Percentiles rank a stretch among this genome's conserved stretches.
Evolutionary conservation across 2,113 vertebrate species (phyloP).

Genomic region (Panthera tigris): DNA sequence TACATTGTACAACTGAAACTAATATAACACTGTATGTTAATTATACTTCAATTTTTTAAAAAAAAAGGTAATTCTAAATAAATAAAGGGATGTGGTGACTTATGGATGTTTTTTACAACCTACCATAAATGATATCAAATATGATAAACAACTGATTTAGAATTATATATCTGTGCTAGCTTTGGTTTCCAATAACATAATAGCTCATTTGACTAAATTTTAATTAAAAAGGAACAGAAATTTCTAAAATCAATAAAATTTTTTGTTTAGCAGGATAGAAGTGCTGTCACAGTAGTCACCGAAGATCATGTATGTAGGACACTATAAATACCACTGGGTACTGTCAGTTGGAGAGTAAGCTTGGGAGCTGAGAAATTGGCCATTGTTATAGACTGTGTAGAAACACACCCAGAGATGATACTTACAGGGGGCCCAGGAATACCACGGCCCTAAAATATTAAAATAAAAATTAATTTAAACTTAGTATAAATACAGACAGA

Average conservation of each 20-base stretch:
- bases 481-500: background rate
- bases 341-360: background rate
- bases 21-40: background rate
- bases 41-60: background rate
- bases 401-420: conserved; percentile 67
- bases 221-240: background rate
- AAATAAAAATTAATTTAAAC: conserved; percentile 29
- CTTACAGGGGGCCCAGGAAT: conserved; percentile 92
- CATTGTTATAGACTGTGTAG: background rate
- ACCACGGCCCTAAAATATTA: conserved; percentile 90
- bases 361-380: background rate
- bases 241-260: conserved; percentile 28
- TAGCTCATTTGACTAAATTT: conserved; percentile 16
- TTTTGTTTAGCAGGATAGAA: background rate
- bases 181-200: background rate
- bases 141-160: background rate
- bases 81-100: conserved; percentile 22
- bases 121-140: background rate
- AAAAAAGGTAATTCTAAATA: conserved; percentile 53
- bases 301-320: background rate
- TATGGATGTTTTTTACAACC: background rate
- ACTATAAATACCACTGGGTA: background rate
- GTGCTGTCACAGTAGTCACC: background rate
- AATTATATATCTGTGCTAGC: background rate
- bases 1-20: background rate